These are phyloP conservation scores for Chaetodon auriga DNA, from an alignment of 2,113 vertebrate genomes.

Conservation along the genomic window DNA sequence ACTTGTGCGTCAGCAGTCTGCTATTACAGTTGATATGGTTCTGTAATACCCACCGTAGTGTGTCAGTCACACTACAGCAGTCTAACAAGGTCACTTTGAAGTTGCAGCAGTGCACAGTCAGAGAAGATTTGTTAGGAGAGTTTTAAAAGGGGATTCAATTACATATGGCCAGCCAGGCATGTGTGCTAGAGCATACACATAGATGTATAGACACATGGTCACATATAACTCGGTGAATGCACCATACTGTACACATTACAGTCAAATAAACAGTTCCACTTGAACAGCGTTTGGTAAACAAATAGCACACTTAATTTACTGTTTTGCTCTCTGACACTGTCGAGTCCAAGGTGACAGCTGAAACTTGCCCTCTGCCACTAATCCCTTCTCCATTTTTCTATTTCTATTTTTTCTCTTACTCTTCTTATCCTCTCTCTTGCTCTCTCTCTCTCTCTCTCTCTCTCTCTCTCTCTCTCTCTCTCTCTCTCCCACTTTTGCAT, in stretches of 20 bases:
- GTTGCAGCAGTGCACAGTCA: conserved; percentile 53
- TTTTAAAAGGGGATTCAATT: conserved; percentile 64
- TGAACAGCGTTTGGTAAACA: conserved; percentile 46
- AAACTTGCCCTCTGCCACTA: conserved; percentile 49
- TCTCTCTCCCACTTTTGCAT: conserved; percentile 31
- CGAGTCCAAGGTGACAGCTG: conserved; percentile 44
- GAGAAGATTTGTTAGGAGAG: conserved; percentile 59
- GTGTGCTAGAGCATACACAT: conserved; percentile 38
- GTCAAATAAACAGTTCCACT: conserved; percentile 46
- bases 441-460: conserved; percentile 31
- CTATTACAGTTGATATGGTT: conserved; percentile 54
- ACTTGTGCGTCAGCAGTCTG: conserved; percentile 61
- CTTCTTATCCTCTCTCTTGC: conserved; percentile 3
- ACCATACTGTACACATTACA: neutral
- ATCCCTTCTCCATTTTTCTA: conserved; percentile 35
- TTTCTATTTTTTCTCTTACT: conserved; percentile 16
- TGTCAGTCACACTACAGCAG: conserved; percentile 60
- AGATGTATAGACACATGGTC: conserved; percentile 11
- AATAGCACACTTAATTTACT: conserved; percentile 48
- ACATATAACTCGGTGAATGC: neutral
- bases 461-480: conserved; percentile 18
- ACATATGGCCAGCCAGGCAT: conserved; percentile 50
- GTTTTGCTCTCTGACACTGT: conserved; percentile 21
- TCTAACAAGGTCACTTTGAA: conserved; percentile 77
- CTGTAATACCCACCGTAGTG: conserved; percentile 48